Evolutionary conservation across 2,888 invertebrate genomes (phyloP).

Genomic region (Tipula lateralis): DNA sequence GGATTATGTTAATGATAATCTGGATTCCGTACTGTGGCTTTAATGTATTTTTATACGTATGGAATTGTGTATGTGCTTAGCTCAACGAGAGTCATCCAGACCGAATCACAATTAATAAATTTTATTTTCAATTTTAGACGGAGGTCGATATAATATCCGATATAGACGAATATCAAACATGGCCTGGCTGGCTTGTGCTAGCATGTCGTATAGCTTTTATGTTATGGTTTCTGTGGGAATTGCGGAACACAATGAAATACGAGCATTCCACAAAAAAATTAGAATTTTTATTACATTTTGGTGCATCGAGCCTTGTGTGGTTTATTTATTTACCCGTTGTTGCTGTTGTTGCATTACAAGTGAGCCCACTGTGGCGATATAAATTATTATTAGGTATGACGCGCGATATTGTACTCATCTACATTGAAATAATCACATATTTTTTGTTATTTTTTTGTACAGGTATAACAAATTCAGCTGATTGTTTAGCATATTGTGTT

Average conservation of each 20-base stretch:
- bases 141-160: slow-evolving; percentile 95
- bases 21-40: slow-evolving; percentile 90
- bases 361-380: slow-evolving; percentile 92
- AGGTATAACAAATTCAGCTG: slow-evolving; percentile 95
- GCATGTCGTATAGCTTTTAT: slow-evolving; percentile 76
- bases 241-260: slow-evolving; percentile 70
- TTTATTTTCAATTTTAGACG: slow-evolving; percentile 58
- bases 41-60: slow-evolving; percentile 87
- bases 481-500: slow-evolving; percentile 89
- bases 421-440: neutral
- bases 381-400: slow-evolving; percentile 72
- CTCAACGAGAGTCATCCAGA: too few relatives aligned
- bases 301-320: slow-evolving; percentile 96
- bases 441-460: slow-evolving; percentile 35
- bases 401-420: neutral
- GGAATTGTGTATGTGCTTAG: slow-evolving; percentile 77
- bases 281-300: slow-evolving; percentile 92
- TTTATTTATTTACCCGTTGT: slow-evolving; percentile 94
- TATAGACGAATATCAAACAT: slow-evolving; percentile 94
- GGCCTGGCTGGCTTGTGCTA: slow-evolving; percentile 94
- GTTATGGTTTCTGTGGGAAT: slow-evolving; percentile 78
- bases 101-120: neutral
- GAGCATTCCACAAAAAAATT: slow-evolving; percentile 79
- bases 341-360: slow-evolving; percentile 86
- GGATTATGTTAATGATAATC: slow-evolving; percentile 54